Base-by-base conservation (phyloP, 2,888 invertebrate genomes). In the Sussaba pulchella region DNA sequence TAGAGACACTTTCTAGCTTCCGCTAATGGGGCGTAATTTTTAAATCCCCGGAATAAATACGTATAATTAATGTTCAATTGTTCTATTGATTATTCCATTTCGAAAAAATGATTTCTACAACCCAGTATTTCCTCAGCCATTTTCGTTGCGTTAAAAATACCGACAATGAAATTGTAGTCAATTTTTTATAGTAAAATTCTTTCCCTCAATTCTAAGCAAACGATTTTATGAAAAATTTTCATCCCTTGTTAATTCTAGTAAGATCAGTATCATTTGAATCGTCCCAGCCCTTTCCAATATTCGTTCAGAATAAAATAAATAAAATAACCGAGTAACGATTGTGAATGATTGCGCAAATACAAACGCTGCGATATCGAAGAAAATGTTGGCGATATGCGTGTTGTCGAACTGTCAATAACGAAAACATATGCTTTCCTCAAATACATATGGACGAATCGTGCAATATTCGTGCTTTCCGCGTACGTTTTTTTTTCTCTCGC, bases 61-160 rank as follows among this genome's bases (percentile, higher is more conserved):
- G n/a, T n/a, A n/a, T n/a, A n/a, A n/a, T n/a, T n/a, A n/a, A n/a
- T n/a, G n/a, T n/a, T n/a, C n/a, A n/a, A n/a, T n/a, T n/a, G n/a
- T 41, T 31, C 2, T 76, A 26, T 21, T 36, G 57, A 63, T 17
- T 26, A 64, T 14, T 71, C 4, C 26, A 47, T 45, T 39, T 45
- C 45, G 31, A 78, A 26, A 63, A 19, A 50, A 52, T 50, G 47
- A 41, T n/a, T n/a, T n/a, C n/a, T n/a, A n/a, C n/a, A n/a, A n/a
- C n/a, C n/a, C n/a, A n/a, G n/a, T n/a, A n/a, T n/a, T n/a, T n/a
- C n/a, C n/a, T n/a, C n/a, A n/a, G n/a, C n/a, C n/a, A n/a, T n/a
- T n/a, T n/a, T n/a, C n/a, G n/a, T n/a, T n/a, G n/a, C n/a, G n/a
- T n/a, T n/a, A n/a, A n/a, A n/a, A n/a, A n/a, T n/a, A n/a, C n/a